Base-by-base conservation (phyloP, 2,113 vertebrate species). In the Globicephala melas region DNA sequence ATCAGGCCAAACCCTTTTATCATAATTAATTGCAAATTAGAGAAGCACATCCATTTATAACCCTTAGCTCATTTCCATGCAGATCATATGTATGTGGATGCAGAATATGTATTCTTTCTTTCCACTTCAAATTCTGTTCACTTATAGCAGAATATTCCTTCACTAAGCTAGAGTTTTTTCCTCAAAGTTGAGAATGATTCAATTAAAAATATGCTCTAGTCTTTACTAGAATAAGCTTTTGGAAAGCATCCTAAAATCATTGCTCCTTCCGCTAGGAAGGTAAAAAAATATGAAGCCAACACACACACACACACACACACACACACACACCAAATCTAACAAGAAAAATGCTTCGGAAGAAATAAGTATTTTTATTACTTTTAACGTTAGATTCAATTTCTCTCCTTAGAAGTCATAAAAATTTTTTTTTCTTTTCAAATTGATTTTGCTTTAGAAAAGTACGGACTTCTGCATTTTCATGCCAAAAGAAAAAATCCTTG, bases 51-150 rank as follows among this genome's bases (percentile, higher is more conserved):
- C 33, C 68, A 85, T 70, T 55, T 94, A 95, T 89, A 89, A 97
- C 87, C 67, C 47, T 95, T 17, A 85, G 68, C 17, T 65, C 21
- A 94, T 97, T 97, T 85, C 87, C 97, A 96, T 87, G 68, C 25
- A 86, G 83, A 94, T 95, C 31, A 18, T 26, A 15, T 79, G 55
- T 7, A 85, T 21, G 15, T 23, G 74, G 65, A 96, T 67, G 71
- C 60, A 88, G 84, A 96, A 95, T 26, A 58, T n/a, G 83, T 0
- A 38, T 96, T 93, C 82, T 33, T 86, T 85, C 77, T 76, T n/a
- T 47, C n/a, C 15, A 79, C 21, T 89, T 74, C 38, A 50, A 89
- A 86, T 94, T 3, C 82, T 97, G 85, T 97, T 88, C 94, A 95
- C 89, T 95, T 65, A 85, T 53, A 63, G 18, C 26, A 89, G 63